These are phyloP conservation scores for Drosophila mettleri DNA, from an alignment of 2,888 invertebrate species.

Conservation along the genomic window DNA sequence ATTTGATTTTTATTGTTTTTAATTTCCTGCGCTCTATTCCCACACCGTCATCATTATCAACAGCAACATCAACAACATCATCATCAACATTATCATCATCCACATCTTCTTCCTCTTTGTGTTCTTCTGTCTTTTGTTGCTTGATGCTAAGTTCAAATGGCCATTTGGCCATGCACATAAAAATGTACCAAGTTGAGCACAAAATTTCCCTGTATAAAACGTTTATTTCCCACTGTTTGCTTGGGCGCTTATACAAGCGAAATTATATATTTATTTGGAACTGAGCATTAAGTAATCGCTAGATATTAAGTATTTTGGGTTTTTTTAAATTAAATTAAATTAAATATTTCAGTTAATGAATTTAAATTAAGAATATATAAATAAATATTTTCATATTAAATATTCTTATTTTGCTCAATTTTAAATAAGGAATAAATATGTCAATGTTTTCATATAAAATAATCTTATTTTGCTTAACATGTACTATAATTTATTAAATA, in stretches of 20 bases:
- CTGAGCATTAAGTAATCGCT: not conserved
- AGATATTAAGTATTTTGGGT: not conserved
- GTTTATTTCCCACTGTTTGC: slow-evolving; percentile 36
- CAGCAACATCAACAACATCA: not conserved
- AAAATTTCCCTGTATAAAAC: slow-evolving; percentile 30
- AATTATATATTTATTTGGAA: not conserved
- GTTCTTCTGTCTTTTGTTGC: slow-evolving; percentile 3
- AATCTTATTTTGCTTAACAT: not conserved
- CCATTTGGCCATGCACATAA: slow-evolving; percentile 22
- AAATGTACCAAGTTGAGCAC: slow-evolving; percentile 20
- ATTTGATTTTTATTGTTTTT: slow-evolving; percentile 2
- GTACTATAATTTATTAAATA: no score
- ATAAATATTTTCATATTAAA: not conserved
- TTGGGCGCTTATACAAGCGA: not conserved
- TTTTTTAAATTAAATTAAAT: not conserved
- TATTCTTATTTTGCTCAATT: not conserved
- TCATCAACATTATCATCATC: not conserved
- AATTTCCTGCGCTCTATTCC: slow-evolving; percentile 14
- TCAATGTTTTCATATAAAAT: not conserved
- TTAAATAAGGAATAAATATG: not conserved
- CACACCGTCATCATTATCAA: not conserved
- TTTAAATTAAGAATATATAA: not conserved
- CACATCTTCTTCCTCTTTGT: not conserved
- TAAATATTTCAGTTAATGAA: not conserved
- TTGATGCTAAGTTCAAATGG: slow-evolving; percentile 31